Evolutionary conservation across 2,113 vertebrate genomes (phyloP), one percentile per base, ranked within the genome.

Genomic region (Podiceps cristatus): DNA sequence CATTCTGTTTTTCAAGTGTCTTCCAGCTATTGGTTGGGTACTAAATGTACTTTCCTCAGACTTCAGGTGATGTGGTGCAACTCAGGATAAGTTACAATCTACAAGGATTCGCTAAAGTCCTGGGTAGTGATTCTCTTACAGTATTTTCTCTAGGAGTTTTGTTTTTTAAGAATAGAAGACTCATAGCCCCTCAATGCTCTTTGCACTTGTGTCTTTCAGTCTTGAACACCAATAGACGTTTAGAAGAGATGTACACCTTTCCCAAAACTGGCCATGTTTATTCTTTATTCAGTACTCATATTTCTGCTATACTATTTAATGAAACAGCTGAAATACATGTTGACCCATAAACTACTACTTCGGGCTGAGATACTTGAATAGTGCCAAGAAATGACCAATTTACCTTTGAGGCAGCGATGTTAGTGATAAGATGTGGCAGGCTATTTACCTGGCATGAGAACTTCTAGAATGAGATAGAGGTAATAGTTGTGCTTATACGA

Each of bases 21-120:
- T 97, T 98, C 74, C 71, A 73, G 56, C 63, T 97, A 95, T 94
- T 90, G 93, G 94, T 96, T 96, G 37, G 71, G 45, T 74, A 62
- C 59, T 90, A 86, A 93, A 80, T 86, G 42, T 94, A 56, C 88
- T 89, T 92, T 91, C 63, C 53, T 74, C 74, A 92, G 74, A 91
- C 74, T 94, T 91, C 16, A 4, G 31, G 25, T 81, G 35, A 49
- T 50, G 47, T 47, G 73, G 29, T 80, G n/a, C 64, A 76, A 83
- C 18, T n/a, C 37, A 62, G 80, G 58, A 45, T 93, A 75, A 74
- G 37, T 96, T 96, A 89, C 49, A 37, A 75, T 72, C 81, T 91
- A 45, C 56, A 86, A 94, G n/a, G 47, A 75, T 55, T 93, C 87
- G 55, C 90, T 93, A 40, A 55, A 59, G 71, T 96, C 74, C 76